A percentile compares a stretch with the other conserved stretches of the same genome.
These are phyloP conservation scores for Mylabris sibirica DNA, from an alignment of 2,888 invertebrate species.

Conservation along the genomic window DNA sequence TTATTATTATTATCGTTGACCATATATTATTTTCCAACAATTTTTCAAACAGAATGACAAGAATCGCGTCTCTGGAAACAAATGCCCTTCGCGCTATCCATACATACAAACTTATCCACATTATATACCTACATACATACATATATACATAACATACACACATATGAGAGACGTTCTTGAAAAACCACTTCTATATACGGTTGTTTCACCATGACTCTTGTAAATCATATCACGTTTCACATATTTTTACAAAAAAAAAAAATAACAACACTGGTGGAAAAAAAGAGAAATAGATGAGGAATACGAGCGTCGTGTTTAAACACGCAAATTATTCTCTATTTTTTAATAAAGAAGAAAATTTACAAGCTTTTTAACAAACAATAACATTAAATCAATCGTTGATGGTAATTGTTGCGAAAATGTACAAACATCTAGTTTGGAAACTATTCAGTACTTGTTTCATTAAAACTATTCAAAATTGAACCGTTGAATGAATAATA, in stretches of 20 bases:
- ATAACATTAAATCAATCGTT: not conserved
- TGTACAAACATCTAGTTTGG: not conserved
- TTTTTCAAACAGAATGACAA: conserved; percentile 3
- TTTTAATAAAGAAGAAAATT: not conserved
- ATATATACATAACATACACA: not conserved
- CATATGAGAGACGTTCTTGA: conserved; percentile 26
- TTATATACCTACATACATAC: not conserved
- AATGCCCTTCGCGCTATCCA: conserved; percentile 1
- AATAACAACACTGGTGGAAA: not conserved
- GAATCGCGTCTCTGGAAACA: conserved; percentile 9
- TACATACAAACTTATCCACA: no score
- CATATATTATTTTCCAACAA: conserved; percentile 9
- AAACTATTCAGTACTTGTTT: not conserved
- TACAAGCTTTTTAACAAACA: not conserved
- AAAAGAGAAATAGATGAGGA: not conserved
- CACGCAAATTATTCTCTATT: not conserved
- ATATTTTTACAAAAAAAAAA: not conserved
- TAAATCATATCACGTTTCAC: conserved; percentile 11
- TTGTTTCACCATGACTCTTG: conserved; percentile 23
- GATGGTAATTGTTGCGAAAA: not conserved
- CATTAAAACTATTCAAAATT: no score
- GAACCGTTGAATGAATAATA: no score
- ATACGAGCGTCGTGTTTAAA: not conserved
- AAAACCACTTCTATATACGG: conserved; percentile 30
- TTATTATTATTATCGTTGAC: not conserved